These are phyloP conservation scores for Sarcoramphus papa DNA, from an alignment of 2,797 vertebrate species.

Conservation along the genomic window DNA sequence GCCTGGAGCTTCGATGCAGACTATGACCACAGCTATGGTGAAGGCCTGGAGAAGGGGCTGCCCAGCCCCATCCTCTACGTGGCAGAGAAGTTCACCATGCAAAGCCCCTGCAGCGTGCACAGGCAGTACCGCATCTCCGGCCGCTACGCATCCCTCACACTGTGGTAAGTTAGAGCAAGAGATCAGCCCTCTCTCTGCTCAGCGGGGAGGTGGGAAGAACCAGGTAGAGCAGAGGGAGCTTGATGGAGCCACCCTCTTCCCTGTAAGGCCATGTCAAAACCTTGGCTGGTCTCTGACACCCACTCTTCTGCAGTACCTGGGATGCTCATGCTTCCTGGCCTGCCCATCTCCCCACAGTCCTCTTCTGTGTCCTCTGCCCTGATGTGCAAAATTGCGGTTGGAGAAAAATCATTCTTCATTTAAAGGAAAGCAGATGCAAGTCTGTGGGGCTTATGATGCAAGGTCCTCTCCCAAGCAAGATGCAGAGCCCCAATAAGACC, in stretches of 20 bases:
- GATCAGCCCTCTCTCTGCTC: not conserved
- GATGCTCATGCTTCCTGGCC: not conserved
- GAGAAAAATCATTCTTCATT: not conserved
- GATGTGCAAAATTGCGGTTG: not conserved
- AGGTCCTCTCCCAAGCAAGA: not conserved
- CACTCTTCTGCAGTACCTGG: not conserved
- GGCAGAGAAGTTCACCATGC: constrained; percentile 86
- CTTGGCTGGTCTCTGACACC: not conserved
- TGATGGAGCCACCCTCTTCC: not conserved
- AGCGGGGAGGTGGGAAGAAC: not conserved
- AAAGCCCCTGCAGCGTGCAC: constrained; percentile 82
- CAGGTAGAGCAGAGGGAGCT: not conserved
- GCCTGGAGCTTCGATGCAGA: constrained; percentile 74
- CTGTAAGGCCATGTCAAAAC: not conserved
- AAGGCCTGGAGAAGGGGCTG: constrained; percentile 83
- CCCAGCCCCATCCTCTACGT: constrained; percentile 92
- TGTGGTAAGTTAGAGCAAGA: constrained; percentile 82
- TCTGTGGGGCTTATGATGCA: not conserved
- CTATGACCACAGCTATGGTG: constrained; percentile 74
- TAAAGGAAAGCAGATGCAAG: not conserved
- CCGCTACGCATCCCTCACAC: constrained; percentile 80
- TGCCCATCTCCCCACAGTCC: not conserved
- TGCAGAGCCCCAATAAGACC: accelerated
- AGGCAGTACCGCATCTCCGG: constrained; percentile 83
- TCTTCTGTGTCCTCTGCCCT: not conserved